Evolutionary conservation across 2,797 vertebrate genomes (phyloP).

Genomic region (Syngnathus acus): DNA sequence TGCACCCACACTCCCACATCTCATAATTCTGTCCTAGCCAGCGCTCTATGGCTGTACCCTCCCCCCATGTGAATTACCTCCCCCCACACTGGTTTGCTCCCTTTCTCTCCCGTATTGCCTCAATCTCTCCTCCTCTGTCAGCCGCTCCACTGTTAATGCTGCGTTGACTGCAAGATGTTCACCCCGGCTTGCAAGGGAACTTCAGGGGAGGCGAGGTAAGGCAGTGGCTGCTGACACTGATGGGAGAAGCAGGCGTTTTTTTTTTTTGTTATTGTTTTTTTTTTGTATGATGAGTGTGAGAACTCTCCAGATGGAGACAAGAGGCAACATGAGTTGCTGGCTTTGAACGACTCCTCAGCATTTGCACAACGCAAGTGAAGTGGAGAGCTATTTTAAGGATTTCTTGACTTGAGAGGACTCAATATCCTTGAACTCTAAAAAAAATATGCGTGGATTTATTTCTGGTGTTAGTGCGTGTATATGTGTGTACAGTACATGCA

Average conservation of each 20-base stretch:
- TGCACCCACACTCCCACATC: conserved; percentile 32
- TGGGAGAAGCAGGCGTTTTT: conserved; percentile 13
- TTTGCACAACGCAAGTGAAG: conserved; percentile 11
- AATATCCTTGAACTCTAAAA: conserved; percentile 4
- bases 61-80: conserved; percentile 41
- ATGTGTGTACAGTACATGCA: conserved; percentile 7
- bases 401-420: neutral
- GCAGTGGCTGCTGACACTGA: conserved; percentile 21
- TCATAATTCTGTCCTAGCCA: conserved; percentile 48
- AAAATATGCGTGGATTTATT: neutral
- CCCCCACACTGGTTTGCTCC: conserved; percentile 12
- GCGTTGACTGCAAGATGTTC: conserved; percentile 58
- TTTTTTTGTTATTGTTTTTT: neutral
- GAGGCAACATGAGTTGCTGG: conserved; percentile 28
- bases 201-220: conserved; percentile 58
- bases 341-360: conserved; percentile 20
- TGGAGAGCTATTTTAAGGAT: neutral
- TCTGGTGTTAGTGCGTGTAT: conserved; percentile 7
- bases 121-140: conserved; percentile 30
- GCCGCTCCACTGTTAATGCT: conserved; percentile 48
- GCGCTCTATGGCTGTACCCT: conserved; percentile 40
- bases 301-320: conserved; percentile 50
- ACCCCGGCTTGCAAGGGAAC: conserved; percentile 53
- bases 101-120: conserved; percentile 18
- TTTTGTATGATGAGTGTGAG: conserved; percentile 36